Percentiles rank a stretch among this genome's conserved stretches.
phyloP scores from a whole-genome alignment of 2,888 invertebrate species.

The Epicampocera succincta region DNA sequence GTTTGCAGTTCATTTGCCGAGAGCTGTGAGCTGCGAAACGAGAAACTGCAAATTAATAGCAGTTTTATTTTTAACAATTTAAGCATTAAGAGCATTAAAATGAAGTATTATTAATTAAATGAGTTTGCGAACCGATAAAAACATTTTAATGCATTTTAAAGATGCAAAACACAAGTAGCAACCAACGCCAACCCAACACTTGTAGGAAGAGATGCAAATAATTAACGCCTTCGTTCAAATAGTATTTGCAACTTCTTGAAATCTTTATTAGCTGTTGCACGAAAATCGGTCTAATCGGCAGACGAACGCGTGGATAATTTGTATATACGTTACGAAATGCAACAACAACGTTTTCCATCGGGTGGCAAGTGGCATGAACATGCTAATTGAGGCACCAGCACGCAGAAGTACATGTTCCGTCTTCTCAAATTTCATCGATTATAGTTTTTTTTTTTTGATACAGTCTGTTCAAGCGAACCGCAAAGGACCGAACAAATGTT shows the following conservation, averaged over 20 bases:
- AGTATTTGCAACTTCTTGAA: conserved; percentile 12
- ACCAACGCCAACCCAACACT: conserved; percentile 17
- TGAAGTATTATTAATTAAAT: conserved; percentile 57
- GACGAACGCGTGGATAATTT: conserved; percentile 59
- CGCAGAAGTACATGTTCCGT: not conserved
- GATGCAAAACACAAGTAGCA: conserved; percentile 10
- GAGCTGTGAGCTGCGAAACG: conserved; percentile 2
- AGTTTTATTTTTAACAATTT: not conserved
- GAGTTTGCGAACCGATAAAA: conserved; percentile 57
- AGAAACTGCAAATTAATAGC: conserved; percentile 6
- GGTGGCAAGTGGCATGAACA: conserved; percentile 29
- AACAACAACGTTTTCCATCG: conserved; percentile 18
- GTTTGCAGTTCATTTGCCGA: not conserved
- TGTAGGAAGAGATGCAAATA: conserved; percentile 68
- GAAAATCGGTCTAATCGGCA: conserved; percentile 47
- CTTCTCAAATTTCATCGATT: no score
- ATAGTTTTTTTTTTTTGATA: not conserved
- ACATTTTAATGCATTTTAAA: conserved; percentile 41
- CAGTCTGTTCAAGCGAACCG: not conserved
- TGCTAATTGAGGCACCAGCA: conserved; percentile 49
- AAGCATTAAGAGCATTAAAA: conserved; percentile 9
- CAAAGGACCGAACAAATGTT: conserved; percentile 76
- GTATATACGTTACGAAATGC: conserved; percentile 35
- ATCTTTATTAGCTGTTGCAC: conserved; percentile 7
- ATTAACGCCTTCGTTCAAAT: conserved; percentile 63